Percentiles rank a stretch among this genome's conserved stretches.
phyloP scores from a whole-genome alignment of 37 sponge, comb jelly and placozoan species.

The Haliclona indistincta region DNA sequence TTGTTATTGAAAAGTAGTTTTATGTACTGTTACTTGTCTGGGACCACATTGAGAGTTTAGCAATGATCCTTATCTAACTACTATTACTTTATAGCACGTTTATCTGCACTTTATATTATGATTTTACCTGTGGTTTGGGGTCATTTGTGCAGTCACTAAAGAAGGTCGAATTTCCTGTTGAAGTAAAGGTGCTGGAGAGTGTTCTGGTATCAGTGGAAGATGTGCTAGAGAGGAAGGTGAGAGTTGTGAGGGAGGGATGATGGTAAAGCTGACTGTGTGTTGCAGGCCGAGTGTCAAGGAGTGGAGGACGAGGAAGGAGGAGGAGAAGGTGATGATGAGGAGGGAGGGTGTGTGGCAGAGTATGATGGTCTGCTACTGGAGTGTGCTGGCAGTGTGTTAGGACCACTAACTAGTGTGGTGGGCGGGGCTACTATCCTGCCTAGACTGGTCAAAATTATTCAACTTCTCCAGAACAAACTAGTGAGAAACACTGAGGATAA shows the following conservation, averaged over 20 bases:
- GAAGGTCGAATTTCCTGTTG: constrained; percentile 1
- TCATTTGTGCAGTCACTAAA: not conserved
- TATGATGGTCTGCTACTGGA: constrained; percentile 63
- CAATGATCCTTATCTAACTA: not conserved
- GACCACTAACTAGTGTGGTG: constrained; percentile 45
- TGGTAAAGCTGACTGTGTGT: not conserved
- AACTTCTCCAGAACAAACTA: constrained; percentile 32
- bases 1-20: constrained; percentile 21
- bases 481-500: too few relatives aligned
- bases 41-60: not conserved
- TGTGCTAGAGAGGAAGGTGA: constrained; percentile 47
- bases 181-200: constrained; percentile 25
- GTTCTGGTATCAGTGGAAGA: constrained; percentile 56
- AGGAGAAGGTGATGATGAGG: not conserved
- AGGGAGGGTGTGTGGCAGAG: constrained; percentile 37
- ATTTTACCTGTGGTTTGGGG: not conserved
- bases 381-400: constrained; percentile 54
- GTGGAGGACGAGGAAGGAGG: constrained; percentile 12
- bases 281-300: constrained; percentile 66
- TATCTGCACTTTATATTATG: not conserved
- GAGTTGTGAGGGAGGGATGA: not conserved
- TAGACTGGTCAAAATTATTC: constrained; percentile 17
- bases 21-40: not conserved
- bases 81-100: not conserved
- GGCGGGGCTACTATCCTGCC: constrained; percentile 45